phyloP scores from a whole-genome alignment of 2,888 invertebrate genomes.

The Myopa testacea region DNA sequence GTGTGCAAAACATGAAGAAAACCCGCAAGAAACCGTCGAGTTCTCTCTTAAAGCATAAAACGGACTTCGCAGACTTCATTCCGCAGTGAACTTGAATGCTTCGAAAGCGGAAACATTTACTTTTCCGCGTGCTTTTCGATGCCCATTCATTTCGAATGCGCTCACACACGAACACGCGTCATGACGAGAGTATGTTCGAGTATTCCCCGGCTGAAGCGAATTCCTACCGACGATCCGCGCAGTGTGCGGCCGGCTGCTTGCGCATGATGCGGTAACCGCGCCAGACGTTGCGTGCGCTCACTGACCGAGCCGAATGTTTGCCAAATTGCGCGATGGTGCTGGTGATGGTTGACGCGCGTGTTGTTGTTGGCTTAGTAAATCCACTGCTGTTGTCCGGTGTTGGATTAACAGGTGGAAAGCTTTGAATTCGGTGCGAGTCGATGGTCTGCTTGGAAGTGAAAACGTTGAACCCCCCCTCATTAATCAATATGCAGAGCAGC shows the following conservation, averaged over 20 bases:
- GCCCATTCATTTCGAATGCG: background rate
- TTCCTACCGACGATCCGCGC: background rate
- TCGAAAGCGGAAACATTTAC: background rate
- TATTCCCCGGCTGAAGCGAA: background rate
- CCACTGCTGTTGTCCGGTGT: too few species aligned
- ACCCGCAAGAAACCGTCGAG: too few species aligned
- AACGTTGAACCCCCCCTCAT: too few species aligned
- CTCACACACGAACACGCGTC: background rate
- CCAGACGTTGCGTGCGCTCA: background rate
- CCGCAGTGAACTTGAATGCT: background rate
- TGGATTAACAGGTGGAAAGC: too few species aligned
- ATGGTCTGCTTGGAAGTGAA: too few species aligned
- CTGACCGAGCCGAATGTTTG: background rate
- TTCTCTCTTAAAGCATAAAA: too few species aligned
- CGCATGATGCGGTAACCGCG: background rate
- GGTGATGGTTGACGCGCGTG: background rate
- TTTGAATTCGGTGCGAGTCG: too few species aligned
- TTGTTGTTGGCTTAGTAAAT: too few species aligned
- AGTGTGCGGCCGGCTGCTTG: too few species aligned
- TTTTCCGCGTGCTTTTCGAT: background rate
- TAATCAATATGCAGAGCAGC: conserved; percentile 1
- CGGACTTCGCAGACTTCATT: too few species aligned
- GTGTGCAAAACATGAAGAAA: too few species aligned
- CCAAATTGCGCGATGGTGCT: background rate
- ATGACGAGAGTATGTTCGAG: too few species aligned